These are phyloP conservation scores for Anhinga anhinga DNA, from an alignment of 2,113 vertebrate species.

Conservation along the genomic window DNA sequence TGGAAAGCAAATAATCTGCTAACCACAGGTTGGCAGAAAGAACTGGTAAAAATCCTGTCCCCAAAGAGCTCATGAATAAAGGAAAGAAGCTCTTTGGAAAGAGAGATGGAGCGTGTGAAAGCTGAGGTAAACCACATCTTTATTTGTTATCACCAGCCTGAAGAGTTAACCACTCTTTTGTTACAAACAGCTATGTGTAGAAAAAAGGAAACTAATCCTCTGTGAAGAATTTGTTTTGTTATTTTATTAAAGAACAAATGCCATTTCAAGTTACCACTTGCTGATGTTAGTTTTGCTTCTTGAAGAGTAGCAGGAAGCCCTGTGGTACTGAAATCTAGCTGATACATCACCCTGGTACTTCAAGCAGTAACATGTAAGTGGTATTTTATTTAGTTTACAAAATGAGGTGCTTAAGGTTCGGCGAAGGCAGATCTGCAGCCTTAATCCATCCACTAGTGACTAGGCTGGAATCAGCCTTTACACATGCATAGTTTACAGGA, in stretches of 20 bases:
- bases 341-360: neutral
- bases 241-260: neutral
- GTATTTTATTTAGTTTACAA: neutral
- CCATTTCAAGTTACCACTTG: neutral
- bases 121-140: neutral
- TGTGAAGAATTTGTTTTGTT: neutral
- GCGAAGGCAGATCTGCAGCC: neutral
- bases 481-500: neutral
- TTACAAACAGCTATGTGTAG: neutral
- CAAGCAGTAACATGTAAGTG: neutral
- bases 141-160: neutral
- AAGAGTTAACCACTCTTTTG: neutral
- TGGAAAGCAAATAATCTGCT: neutral
- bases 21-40: constrained; percentile 2
- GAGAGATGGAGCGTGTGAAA: neutral
- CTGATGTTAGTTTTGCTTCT: neutral
- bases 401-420: neutral
- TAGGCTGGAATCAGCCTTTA: neutral
- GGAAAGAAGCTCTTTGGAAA: neutral
- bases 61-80: neutral
- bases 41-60: neutral
- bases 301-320: neutral
- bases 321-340: neutral
- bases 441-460: neutral
- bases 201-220: neutral